phyloP scores from a whole-genome alignment of 2,888 invertebrate genomes.

The Myopa testacea region DNA sequence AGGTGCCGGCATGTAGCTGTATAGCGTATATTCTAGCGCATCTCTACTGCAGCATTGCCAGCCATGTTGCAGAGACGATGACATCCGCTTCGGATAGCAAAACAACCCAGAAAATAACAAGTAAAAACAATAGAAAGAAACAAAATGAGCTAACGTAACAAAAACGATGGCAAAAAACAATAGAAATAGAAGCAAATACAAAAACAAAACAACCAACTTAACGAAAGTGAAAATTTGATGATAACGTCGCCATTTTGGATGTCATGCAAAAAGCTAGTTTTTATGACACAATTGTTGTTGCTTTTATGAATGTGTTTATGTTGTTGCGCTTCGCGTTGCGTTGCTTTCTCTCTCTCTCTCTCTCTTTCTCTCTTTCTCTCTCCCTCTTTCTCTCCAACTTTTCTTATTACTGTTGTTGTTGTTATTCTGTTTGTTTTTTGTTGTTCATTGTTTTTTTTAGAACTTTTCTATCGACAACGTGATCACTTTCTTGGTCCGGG shows the following conservation, averaged over 20 bases:
- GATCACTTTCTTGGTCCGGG: no score
- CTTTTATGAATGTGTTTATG: neutral
- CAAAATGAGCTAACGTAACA: neutral
- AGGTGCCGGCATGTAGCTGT: no score
- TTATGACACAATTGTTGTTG: neutral
- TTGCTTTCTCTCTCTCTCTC: neutral
- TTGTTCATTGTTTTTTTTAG: no score
- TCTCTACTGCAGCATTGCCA: neutral
- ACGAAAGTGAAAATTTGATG: constrained; percentile 34
- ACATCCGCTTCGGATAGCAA: neutral
- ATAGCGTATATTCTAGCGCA: no score
- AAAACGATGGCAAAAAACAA: constrained; percentile 3
- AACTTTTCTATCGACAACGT: no score
- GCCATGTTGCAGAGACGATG: no score
- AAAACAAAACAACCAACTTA: constrained; percentile 21
- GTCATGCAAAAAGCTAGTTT: constrained; percentile 1
- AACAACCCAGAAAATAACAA: neutral
- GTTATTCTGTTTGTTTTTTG: no score
- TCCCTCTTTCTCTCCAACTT: neutral
- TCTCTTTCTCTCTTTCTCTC: neutral
- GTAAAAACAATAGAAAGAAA: neutral
- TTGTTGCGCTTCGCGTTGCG: neutral
- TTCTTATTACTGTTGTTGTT: neutral
- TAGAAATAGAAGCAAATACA: constrained; percentile 27
- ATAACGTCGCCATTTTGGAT: constrained; percentile 25